Conservation (phyloP, 1,140 invertebrate species). For the Meloidogyne floridensis region DNA sequence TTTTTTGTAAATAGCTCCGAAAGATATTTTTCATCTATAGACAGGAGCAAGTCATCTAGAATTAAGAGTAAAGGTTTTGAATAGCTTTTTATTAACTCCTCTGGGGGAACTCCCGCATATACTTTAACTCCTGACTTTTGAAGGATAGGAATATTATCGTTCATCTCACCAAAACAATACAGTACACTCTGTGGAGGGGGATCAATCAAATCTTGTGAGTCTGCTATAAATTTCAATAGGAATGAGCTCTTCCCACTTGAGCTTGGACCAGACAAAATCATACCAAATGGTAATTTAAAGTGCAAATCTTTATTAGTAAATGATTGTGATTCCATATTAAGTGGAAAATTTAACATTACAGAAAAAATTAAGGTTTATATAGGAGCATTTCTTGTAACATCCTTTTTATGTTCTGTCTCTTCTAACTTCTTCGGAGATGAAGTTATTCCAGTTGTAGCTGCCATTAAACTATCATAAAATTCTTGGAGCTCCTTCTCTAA, state of each 20-base stretch:
- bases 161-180: constrained; percentile 23
- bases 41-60: constrained; percentile 15
- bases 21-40: constrained; percentile 14
- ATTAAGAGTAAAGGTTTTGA: constrained; percentile 14
- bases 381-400: not conserved
- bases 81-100: constrained; percentile 2
- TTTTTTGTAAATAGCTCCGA: constrained; percentile 14
- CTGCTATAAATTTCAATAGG: constrained; percentile 31
- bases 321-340: not conserved
- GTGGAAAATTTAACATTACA: not conserved
- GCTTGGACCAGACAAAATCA: constrained; percentile 14
- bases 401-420: not conserved
- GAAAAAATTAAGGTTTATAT: constrained; percentile 6
- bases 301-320: constrained; percentile 18
- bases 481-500: not conserved
- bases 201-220: constrained; percentile 8
- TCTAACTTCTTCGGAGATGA: not conserved
- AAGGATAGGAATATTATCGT: constrained; percentile 20
- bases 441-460: not conserved
- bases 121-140: constrained; percentile 24
- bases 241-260: constrained; percentile 18
- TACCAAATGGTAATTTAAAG: constrained; percentile 26
- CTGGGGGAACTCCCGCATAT: constrained; percentile 21
- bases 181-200: constrained; percentile 3
- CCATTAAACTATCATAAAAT: constrained; percentile 10